Evolutionary conservation across 2,888 invertebrate genomes (phyloP).

Genomic region (Drosophila helvetica): DNA sequence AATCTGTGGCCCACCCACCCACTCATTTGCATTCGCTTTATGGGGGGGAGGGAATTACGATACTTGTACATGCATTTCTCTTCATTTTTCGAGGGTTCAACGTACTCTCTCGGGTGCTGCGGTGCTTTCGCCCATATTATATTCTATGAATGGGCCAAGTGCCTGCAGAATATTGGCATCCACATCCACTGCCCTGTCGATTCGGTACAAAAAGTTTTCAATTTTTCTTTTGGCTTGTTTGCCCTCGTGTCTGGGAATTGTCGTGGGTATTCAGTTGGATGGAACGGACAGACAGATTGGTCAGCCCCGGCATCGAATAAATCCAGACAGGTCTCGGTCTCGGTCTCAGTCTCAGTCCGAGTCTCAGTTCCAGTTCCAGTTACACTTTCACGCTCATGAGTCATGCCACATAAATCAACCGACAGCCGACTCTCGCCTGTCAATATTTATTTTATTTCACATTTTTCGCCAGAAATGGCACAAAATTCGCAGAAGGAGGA

Average conservation of each 20-base stretch:
- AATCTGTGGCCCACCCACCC: slow-evolving; percentile 44
- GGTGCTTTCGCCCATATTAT: slow-evolving; percentile 43
- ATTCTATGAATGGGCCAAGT: slow-evolving; percentile 52
- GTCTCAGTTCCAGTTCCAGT: slow-evolving; percentile 36
- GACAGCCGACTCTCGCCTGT: slow-evolving; percentile 49
- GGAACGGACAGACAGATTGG: slow-evolving; percentile 37
- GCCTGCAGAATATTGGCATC: slow-evolving; percentile 60
- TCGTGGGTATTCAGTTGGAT: no score
- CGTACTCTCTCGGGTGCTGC: slow-evolving; percentile 7
- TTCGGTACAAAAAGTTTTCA: slow-evolving; percentile 50
- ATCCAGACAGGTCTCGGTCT: slow-evolving; percentile 28
- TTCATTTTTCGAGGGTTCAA: slow-evolving; percentile 31
- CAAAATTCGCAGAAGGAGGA: slow-evolving; percentile 5
- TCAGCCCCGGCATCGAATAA: slow-evolving; percentile 38
- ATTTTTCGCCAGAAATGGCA: slow-evolving; percentile 49
- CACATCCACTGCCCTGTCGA: not conserved
- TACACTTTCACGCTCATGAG: slow-evolving; percentile 50
- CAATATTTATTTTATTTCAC: slow-evolving; percentile 74
- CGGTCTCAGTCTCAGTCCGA: slow-evolving; percentile 30
- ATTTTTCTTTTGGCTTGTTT: slow-evolving; percentile 54
- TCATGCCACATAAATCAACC: slow-evolving; percentile 74
- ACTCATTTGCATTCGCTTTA: slow-evolving; percentile 67
- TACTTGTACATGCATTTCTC: not conserved
- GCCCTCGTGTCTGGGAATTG: slow-evolving; percentile 65
- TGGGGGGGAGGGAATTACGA: slow-evolving; percentile 16